Percentiles rank a stretch among this genome's conserved stretches.
These are phyloP conservation scores for Aselliscus stoliczkanus DNA, from an alignment of 2,797 vertebrate species.

Conservation along the genomic window DNA sequence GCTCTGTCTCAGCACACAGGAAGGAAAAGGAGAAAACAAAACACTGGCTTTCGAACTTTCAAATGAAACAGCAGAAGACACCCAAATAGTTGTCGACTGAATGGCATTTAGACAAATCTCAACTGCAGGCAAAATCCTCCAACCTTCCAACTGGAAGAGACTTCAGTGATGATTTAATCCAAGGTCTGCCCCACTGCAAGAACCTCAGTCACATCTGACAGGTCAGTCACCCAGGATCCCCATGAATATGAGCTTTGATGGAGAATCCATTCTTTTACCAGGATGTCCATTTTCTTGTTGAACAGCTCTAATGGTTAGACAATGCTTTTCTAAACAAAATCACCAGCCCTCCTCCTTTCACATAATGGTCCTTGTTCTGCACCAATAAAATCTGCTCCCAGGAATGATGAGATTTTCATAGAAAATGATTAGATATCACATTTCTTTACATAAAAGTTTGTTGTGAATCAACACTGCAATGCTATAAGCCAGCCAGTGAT, in stretches of 20 bases:
- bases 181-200: neutral
- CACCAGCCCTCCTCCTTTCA: neutral
- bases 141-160: neutral
- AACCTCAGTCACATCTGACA: neutral
- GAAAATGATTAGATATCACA: conserved; percentile 13
- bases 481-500: neutral
- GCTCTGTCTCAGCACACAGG: neutral
- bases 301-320: neutral
- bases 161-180: neutral
- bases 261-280: neutral
- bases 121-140: neutral
- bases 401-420: neutral
- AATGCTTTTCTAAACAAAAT: conserved; percentile 34
- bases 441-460: conserved; percentile 18
- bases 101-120: neutral
- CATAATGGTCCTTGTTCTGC: neutral
- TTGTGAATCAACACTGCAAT: neutral
- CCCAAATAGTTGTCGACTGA: neutral
- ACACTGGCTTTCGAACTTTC: conserved; percentile 4
- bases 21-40: neutral
- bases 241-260: neutral
- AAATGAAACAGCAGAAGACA: neutral
- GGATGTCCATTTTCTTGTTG: neutral
- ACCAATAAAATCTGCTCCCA: conserved; percentile 15
- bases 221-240: neutral